Evolutionary conservation across 2,797 vertebrate genomes (phyloP).

Genomic region (Hoplostethus mediterraneus): DNA sequence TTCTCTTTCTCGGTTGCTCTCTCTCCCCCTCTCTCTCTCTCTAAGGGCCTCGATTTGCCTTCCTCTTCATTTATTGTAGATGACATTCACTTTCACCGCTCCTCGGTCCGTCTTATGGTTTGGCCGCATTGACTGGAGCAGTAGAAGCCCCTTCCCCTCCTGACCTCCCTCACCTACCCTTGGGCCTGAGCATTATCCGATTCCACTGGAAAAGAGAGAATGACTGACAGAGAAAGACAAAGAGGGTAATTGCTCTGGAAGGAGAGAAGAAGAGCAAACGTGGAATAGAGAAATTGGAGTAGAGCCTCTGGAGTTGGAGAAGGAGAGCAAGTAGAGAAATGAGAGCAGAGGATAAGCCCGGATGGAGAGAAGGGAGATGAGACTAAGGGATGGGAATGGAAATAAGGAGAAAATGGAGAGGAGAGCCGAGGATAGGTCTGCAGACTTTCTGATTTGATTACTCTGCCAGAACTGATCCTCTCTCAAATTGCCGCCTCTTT

Average conservation of each 20-base stretch:
- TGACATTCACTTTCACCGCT: slow-evolving; percentile 12
- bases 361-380: slow-evolving; percentile 60
- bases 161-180: slow-evolving; percentile 23
- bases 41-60: background rate
- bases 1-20: background rate
- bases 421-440: slow-evolving; percentile 56
- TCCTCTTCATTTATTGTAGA: slow-evolving; percentile 20
- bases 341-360: slow-evolving; percentile 28
- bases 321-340: slow-evolving; percentile 48
- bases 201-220: slow-evolving; percentile 40
- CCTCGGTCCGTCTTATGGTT: slow-evolving; percentile 3
- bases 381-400: slow-evolving; percentile 43
- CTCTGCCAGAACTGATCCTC: slow-evolving; percentile 75
- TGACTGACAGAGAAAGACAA: slow-evolving; percentile 40
- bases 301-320: slow-evolving; percentile 43
- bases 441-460: slow-evolving; percentile 80
- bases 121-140: slow-evolving; percentile 15
- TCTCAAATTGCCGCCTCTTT: slow-evolving; percentile 67
- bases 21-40: background rate
- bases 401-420: slow-evolving; percentile 56
- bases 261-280: slow-evolving; percentile 22
- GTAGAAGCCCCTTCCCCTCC: slow-evolving; percentile 17
- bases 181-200: slow-evolving; percentile 42
- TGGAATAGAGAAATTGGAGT: slow-evolving; percentile 34
- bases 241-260: slow-evolving; percentile 55